Conservation (phyloP, 1,140 invertebrate genomes). For the Lasioglossum baleicum region DNA sequence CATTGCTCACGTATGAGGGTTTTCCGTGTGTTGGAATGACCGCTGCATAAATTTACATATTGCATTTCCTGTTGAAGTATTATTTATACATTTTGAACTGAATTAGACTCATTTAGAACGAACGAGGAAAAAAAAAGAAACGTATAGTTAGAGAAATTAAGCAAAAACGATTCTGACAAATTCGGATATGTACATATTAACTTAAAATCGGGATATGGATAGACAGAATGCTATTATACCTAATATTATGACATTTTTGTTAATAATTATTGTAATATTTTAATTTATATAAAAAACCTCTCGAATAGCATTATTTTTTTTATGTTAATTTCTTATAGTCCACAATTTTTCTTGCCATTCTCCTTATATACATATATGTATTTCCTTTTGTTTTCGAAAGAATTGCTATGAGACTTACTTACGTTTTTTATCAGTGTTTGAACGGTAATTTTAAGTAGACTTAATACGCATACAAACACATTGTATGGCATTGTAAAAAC, state of each 20-base stretch:
- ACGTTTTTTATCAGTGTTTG: slow-evolving; percentile 7
- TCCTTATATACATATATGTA: slow-evolving; percentile 14
- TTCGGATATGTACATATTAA: slow-evolving; percentile 59
- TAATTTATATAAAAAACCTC: slow-evolving; percentile 71
- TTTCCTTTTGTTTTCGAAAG: slow-evolving; percentile 5
- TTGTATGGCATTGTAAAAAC: slow-evolving; percentile 19
- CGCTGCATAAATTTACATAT: slow-evolving; percentile 36
- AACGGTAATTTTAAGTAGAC: slow-evolving; percentile 1
- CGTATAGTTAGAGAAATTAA: slow-evolving; percentile 16
- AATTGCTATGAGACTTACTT: background rate
- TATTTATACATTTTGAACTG: slow-evolving; percentile 46
- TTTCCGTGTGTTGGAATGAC: slow-evolving; percentile 7
- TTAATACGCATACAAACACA: slow-evolving; percentile 20
- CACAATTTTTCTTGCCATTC: slow-evolving; percentile 25
- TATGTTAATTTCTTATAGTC: slow-evolving; percentile 22
- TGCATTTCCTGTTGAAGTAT: slow-evolving; percentile 47
- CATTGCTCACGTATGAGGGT: slow-evolving; percentile 40
- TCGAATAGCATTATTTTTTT: slow-evolving; percentile 55
- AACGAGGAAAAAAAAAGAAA: background rate
- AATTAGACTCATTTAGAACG: slow-evolving; percentile 26
- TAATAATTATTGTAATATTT: slow-evolving; percentile 69
- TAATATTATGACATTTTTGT: slow-evolving; percentile 64
- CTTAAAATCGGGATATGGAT: slow-evolving; percentile 53
- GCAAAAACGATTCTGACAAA: slow-evolving; percentile 31
- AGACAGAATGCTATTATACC: slow-evolving; percentile 54